Evolutionary conservation across 2,888 invertebrate genomes (phyloP).

Genomic region (Drosophila flavopinicola): DNA sequence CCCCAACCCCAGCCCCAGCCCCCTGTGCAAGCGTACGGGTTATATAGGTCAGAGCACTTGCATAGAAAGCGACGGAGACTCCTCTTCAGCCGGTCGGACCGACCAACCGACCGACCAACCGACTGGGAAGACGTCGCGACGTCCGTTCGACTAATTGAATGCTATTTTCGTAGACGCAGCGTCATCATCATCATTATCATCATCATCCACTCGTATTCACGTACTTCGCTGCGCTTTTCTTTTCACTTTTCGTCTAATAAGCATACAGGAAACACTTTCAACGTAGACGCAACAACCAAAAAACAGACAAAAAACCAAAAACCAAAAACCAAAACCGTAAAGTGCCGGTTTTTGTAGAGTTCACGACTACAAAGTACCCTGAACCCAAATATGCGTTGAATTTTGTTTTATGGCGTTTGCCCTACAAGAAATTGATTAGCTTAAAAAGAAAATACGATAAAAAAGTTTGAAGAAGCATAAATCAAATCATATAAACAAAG

Average conservation of each 20-base stretch:
- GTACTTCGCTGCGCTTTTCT: slow-evolving; percentile 38
- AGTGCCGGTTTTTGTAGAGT: slow-evolving; percentile 7
- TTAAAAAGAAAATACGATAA: no score
- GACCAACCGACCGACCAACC: no score
- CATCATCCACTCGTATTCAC: slow-evolving; percentile 31
- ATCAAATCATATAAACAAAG: not conserved
- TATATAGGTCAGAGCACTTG: slow-evolving; percentile 79
- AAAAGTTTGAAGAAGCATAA: no score
- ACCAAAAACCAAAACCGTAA: slow-evolving; percentile 11
- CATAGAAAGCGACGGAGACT: slow-evolving; percentile 64
- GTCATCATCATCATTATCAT: slow-evolving; percentile 56
- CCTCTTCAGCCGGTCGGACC: not conserved
- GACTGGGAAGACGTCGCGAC: slow-evolving; percentile 14
- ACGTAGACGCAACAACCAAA: slow-evolving; percentile 44
- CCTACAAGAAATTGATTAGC: no score
- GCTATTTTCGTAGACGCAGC: slow-evolving; percentile 72
- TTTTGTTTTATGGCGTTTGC: no score
- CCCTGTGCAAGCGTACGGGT: slow-evolving; percentile 56
- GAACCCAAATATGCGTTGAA: not conserved
- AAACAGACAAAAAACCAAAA: slow-evolving; percentile 16
- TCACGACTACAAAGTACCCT: slow-evolving; percentile 26
- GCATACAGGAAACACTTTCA: slow-evolving; percentile 77
- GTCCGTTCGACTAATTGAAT: slow-evolving; percentile 72
- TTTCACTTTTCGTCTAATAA: slow-evolving; percentile 78
- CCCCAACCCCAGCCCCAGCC: no score